phyloP scores from a whole-genome alignment of 1,140 invertebrate genomes.

The Belonocnema kinseyi region DNA sequence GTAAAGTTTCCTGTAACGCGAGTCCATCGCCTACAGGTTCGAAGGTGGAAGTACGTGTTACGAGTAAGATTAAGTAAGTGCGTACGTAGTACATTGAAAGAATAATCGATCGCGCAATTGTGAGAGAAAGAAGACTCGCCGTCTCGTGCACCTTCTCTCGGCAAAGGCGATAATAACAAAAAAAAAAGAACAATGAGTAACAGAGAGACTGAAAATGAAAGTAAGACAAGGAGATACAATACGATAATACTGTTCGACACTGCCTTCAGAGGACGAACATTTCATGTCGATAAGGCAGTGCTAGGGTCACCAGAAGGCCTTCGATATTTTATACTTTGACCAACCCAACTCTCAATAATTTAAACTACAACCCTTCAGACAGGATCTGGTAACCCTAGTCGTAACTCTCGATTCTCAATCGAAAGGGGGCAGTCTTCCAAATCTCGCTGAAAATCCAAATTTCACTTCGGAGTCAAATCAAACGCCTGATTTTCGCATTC shows the following conservation, averaged over 20 bases:
- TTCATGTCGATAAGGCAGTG: conserved; percentile 44
- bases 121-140: not conserved
- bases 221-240: conserved; percentile 43
- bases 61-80: conserved; percentile 17
- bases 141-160: not conserved
- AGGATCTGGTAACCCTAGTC: not conserved
- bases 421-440: conserved; percentile 17
- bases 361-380: not conserved
- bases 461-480: too few relatives aligned
- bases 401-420: conserved; percentile 34
- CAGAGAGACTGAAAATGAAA: conserved; percentile 40
- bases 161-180: conserved; percentile 2
- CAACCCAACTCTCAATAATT: not conserved
- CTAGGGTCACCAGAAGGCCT: not conserved
- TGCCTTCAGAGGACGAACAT: conserved; percentile 44
- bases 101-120: not conserved
- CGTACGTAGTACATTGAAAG: not conserved
- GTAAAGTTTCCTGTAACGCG: conserved; percentile 7
- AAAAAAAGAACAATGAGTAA: conserved; percentile 35
- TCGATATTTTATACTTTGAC: not conserved
- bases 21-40: conserved; percentile 15
- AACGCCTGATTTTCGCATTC: too few relatives aligned
- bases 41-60: conserved; percentile 4
- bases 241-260: conserved; percentile 72
- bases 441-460: not conserved